These are phyloP conservation scores for Radopholus similis DNA, from an alignment of 1,140 invertebrate species.

Conservation along the genomic window DNA sequence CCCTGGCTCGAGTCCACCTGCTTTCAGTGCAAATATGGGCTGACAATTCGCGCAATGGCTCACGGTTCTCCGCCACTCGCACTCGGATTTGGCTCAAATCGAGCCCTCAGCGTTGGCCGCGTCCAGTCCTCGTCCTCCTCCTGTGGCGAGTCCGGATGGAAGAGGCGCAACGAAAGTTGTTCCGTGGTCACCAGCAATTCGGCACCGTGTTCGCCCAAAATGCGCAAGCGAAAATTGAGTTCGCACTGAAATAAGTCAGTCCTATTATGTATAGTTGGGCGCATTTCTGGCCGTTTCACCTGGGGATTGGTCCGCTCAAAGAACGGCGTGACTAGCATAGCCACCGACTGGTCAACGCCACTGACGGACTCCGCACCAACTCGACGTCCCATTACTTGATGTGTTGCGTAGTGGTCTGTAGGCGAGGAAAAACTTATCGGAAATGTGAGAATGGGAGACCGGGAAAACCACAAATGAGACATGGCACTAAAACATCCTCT, in stretches of 20 bases:
- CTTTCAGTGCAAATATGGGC: neutral
- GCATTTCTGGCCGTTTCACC: conserved; percentile 20
- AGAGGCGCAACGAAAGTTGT: conserved; percentile 21
- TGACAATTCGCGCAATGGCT: neutral
- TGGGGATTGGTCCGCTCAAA: conserved; percentile 36
- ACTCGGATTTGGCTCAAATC: conserved; percentile 25
- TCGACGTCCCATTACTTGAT: no score
- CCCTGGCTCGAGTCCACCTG: conserved; percentile 38
- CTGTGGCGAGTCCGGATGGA: conserved; percentile 9
- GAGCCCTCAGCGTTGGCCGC: conserved; percentile 40
- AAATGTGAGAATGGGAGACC: neutral
- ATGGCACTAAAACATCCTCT: no score
- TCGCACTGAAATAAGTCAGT: conserved; percentile 28
- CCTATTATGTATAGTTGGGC: neutral
- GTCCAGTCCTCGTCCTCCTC: conserved; percentile 47
- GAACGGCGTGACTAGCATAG: conserved; percentile 44
- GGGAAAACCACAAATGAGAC: no score
- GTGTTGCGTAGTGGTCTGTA: conserved; percentile 41
- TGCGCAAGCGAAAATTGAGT: conserved; percentile 33
- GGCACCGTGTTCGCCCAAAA: conserved; percentile 33
- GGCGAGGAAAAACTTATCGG: neutral
- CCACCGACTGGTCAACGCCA: conserved; percentile 7
- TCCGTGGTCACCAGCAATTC: conserved; percentile 44
- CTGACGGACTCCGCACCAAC: neutral
- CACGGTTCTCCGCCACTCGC: conserved; percentile 26